Base-by-base conservation (phyloP, 2,113 vertebrate species). In the Numida meleagris region DNA sequence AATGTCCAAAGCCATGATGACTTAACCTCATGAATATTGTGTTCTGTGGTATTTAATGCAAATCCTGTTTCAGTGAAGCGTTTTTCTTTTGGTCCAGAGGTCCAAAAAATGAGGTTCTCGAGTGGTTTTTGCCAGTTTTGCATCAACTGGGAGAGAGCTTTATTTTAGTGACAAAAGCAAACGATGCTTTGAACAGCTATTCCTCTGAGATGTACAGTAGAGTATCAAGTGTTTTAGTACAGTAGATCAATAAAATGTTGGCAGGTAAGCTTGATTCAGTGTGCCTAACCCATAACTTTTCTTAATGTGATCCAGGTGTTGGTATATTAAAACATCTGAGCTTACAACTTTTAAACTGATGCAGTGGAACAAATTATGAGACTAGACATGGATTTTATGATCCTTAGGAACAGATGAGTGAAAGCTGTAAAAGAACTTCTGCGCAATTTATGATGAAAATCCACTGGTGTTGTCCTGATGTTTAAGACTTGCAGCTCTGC, bases 41-140 rank as follows among this genome's bases (percentile, higher is more conserved):
- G 6, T 77, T 72, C 9, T 79, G 19, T 76, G 27, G 2, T 1
- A 2, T 55, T 78, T 48, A 86, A 29, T 76, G 15, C 6, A 48
- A 38, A 71, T 63, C 8, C 11, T 34, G 5, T 67, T 86, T 45
- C 50, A 66, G 12, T 73, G 85, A 55, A 66, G 9, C 8, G 8
- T 38, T 86, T 74, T 82, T 16, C 10, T 67, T 57, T 83, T 79
- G 34, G 34, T 73, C 31, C 17, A 42, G 38, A 73, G 27, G 36
- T 20, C 73, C 72, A 38, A 33, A 70, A 70, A 77, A 55, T 24
- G 7, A 53, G 50, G 3, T 90, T 77, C 42, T 76, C 12, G 40
- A 58, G 42, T 4, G 10, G 1, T 48, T 17, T 55, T 7, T 0
- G 7, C 88, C 38, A 58, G 43, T 57, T 46, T 87, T 1, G 0